These are phyloP conservation scores for Microcebus murinus DNA, from an alignment of 2,113 vertebrate species.

Conservation along the genomic window DNA sequence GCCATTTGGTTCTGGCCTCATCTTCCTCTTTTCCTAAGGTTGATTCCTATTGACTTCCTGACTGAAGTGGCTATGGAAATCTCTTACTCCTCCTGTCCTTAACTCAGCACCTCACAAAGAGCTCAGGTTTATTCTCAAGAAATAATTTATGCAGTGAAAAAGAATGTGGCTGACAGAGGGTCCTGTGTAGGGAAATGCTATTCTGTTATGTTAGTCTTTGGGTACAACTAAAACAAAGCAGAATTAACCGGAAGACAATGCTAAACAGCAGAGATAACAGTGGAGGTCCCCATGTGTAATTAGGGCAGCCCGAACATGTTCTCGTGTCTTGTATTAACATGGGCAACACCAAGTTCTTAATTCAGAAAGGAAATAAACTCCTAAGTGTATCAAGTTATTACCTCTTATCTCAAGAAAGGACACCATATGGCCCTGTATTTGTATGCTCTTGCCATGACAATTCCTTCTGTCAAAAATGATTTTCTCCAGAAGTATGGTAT, in stretches of 20 bases:
- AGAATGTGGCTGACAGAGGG: background rate
- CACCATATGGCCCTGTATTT: constrained; percentile 47
- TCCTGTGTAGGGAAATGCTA: background rate
- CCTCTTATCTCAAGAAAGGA: constrained; percentile 65
- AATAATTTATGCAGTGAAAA: constrained; percentile 35
- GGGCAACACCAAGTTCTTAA: background rate
- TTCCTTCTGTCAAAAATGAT: constrained; percentile 68
- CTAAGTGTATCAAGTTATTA: background rate
- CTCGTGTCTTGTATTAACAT: background rate
- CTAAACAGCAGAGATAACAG: background rate
- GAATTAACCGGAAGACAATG: background rate
- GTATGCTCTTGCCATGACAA: background rate
- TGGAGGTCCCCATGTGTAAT: background rate
- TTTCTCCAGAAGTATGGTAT: constrained; percentile 61
- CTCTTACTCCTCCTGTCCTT: background rate
- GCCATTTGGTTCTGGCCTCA: background rate
- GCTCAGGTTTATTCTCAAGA: constrained; percentile 20
- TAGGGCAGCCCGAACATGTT: background rate
- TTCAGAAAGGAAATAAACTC: constrained; percentile 30
- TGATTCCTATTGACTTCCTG: background rate
- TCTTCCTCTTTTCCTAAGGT: background rate
- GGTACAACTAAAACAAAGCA: constrained; percentile 24
- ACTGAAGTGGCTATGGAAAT: background rate
- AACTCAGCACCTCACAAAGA: background rate
- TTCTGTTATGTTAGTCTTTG: background rate